Evolutionary conservation across 2,113 vertebrate genomes (phyloP), one percentile per base, ranked within the genome.

Genomic region (Chamaea fasciata): DNA sequence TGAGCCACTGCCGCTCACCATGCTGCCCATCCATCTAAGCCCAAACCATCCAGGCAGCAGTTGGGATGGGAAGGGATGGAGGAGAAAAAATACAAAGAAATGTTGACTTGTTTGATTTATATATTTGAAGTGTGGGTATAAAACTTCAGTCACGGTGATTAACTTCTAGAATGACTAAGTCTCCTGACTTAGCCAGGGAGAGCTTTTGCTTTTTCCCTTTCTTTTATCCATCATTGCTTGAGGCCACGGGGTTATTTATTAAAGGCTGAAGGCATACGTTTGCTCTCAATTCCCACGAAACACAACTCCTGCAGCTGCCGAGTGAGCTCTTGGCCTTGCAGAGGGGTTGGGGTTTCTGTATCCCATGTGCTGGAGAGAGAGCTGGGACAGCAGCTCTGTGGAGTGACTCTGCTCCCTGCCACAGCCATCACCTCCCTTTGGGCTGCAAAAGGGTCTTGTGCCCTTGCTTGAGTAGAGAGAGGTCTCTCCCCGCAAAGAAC

Each of bases 151-250:
- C 96, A 89, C 0, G 2, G 74, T 89, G 78, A 85, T 97, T 94
- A 96, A 94, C 81, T 92, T 81, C 83, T 86, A n/a, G 88, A 42
- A 92, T 86, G 63, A 50, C 78, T 84, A 60, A 93, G n/a, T 77
- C 83, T 73, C 27, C 49, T 60, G 82, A 62, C 56, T 75, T 78
- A 90, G 52, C 71, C 81, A 77, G 47, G 22, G 47, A 70, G 55
- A 81, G 41, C 22, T 87, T 93, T 92, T 53, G 28, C n/a, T 81
- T 89, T 91, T 83, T 47, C 39, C 47, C 23, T 53, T 64, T 39
- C 83, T 71, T 94, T 92, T 87, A 92, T 94, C 94, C 57, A 41
- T 97, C 80, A 69, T 85, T 64, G 91, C 94, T 96, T 64, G 82
- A 92, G 96, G 95, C 92, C 78, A 57, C 0, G 1, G 5, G 2